phyloP scores from a whole-genome alignment of 2,113 vertebrate genomes.

The Ochotona princeps region DNA sequence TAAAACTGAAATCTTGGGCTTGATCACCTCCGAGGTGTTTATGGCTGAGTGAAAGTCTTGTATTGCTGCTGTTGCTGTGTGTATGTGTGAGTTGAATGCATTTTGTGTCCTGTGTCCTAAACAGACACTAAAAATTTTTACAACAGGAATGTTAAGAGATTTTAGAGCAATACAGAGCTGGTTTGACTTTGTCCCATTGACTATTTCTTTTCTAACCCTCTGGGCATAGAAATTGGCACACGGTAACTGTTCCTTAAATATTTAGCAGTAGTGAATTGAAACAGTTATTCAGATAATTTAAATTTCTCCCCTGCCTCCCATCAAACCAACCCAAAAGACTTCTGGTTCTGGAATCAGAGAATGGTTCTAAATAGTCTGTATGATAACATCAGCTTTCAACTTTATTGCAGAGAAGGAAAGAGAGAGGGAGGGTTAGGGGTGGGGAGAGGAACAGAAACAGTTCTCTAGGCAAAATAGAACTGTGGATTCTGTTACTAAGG shows the following conservation, averaged over 20 bases:
- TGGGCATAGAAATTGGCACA: conserved; percentile 50
- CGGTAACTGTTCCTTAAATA: conserved; percentile 62
- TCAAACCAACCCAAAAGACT: background rate
- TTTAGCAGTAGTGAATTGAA: conserved; percentile 59
- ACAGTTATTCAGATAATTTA: conserved; percentile 44
- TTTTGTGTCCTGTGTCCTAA: background rate
- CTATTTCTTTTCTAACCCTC: conserved; percentile 12
- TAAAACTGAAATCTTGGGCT: background rate
- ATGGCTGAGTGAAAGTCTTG: background rate
- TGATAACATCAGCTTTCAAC: background rate
- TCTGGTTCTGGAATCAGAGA: background rate
- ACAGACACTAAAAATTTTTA: background rate
- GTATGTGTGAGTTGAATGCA: background rate
- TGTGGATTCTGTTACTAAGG: too few relatives aligned
- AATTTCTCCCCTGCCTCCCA: conserved; percentile 19
- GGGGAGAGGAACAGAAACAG: background rate
- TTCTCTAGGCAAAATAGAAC: background rate
- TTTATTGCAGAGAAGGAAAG: background rate
- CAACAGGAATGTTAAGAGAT: background rate
- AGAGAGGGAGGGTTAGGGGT: background rate
- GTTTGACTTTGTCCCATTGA: conserved; percentile 3
- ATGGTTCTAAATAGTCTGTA: background rate
- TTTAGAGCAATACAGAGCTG: background rate
- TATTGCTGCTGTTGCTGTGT: background rate
- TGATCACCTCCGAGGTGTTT: background rate